Percentiles rank a stretch among this genome's conserved stretches.
Evolutionary conservation across 2,888 invertebrate genomes (phyloP).

Genomic region (Brenthis hecate): DNA sequence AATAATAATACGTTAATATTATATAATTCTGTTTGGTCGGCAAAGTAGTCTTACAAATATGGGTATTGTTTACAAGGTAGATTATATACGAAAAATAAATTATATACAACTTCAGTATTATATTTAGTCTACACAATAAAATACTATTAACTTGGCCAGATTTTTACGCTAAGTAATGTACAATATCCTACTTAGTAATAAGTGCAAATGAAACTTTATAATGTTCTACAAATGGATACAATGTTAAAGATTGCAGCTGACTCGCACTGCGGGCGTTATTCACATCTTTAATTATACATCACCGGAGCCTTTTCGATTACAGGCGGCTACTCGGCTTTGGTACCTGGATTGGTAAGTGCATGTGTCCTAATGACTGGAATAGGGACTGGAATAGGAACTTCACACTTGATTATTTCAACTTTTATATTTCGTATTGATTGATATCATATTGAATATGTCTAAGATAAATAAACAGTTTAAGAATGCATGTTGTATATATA

Average conservation of each 20-base stretch:
- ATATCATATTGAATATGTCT: no score
- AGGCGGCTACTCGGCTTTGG: slow-evolving; percentile 74
- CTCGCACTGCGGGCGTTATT: slow-evolving; percentile 74
- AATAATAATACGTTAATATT: no score
- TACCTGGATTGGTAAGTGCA: slow-evolving; percentile 53
- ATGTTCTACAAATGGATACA: slow-evolving; percentile 35
- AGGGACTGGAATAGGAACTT: background rate
- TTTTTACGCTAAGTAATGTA: no score
- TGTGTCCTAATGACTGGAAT: slow-evolving; percentile 41
- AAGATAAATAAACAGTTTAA: no score
- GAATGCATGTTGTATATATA: no score
- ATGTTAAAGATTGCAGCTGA: slow-evolving; percentile 73
- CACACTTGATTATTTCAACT: background rate
- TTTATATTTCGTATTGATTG: background rate
- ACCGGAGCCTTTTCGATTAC: slow-evolving; percentile 78
- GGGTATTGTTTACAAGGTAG: no score
- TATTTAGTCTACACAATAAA: no score
- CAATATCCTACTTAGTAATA: background rate
- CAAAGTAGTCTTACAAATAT: no score
- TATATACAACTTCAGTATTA: no score
- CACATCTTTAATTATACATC: slow-evolving; percentile 81
- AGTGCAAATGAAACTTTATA: slow-evolving; percentile 8
- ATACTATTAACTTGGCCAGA: no score
- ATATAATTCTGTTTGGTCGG: no score
- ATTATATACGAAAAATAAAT: no score